These are phyloP conservation scores for Malacoraja senta DNA, from an alignment of 2,797 vertebrate genomes.

Conservation along the genomic window DNA sequence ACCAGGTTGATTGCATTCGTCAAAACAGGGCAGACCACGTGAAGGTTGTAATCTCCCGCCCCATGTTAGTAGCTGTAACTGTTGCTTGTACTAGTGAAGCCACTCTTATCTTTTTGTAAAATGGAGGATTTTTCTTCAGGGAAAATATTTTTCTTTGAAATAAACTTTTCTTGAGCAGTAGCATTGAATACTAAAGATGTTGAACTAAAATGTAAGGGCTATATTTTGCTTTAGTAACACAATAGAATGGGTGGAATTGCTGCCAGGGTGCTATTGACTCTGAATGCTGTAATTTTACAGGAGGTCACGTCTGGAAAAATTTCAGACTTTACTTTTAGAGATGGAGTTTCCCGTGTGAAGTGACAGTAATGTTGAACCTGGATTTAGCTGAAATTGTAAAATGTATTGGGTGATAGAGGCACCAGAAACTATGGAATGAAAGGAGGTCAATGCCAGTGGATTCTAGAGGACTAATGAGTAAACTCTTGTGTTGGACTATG, in stretches of 20 bases:
- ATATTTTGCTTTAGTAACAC: not conserved
- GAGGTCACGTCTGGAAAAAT: not conserved
- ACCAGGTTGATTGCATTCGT: no score
- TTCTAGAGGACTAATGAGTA: not conserved
- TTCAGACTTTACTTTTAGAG: not conserved
- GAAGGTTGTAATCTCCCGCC: no score
- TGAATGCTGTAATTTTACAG: not conserved
- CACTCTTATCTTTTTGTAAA: not conserved
- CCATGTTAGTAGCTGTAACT: not conserved
- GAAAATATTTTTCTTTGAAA: not conserved
- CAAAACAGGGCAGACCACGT: no score
- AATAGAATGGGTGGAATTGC: not conserved
- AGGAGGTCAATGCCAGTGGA: not conserved
- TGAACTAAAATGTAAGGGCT: not conserved
- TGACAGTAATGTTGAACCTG: not conserved
- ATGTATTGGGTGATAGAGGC: not conserved
- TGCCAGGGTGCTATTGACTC: not conserved
- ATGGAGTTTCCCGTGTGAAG: not conserved
- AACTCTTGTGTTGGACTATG: not conserved
- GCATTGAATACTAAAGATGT: not conserved
- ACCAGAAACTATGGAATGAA: not conserved
- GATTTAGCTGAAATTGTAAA: not conserved
- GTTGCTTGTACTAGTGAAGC: not conserved
- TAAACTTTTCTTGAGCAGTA: not conserved
- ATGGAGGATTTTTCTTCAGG: not conserved